Base-by-base conservation (phyloP, 2,888 invertebrate genomes). In the Autographa pulchrina region DNA sequence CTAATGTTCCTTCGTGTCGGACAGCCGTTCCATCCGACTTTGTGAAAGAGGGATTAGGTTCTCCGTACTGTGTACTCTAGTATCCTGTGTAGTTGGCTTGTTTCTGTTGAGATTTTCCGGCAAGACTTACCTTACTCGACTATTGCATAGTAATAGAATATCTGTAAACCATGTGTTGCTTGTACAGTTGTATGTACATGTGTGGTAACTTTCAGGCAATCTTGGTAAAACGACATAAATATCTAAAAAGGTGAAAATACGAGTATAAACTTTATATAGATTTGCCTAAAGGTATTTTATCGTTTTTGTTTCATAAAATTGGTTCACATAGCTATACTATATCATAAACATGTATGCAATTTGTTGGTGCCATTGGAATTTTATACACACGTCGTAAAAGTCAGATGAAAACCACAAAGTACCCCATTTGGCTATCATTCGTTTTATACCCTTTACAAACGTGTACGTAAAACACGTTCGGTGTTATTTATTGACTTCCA, bases 341-440 rank as follows among this genome's bases (percentile, higher is more conserved):
- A 32, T 68, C 25, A 43, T 65, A 41, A 56, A 63, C 54, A 41
- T 59, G 63, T 25, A 25, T 69, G 61, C 66, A 58, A 79, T 77
- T 84, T 86, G 78, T 82, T 81, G 80, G 71, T 77, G 74, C 84
- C 86, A 86, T 87, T 84, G 82, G 66, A 72, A 70, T 88, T 89
- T 89, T 88, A 89, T 85, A 83, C 67, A 79, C 75, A 78, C 78
- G 83, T 86, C 80, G 85, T 90, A 89, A 90, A 90, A 83, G 78
- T 84, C 82, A 84, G 86, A 88, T 83, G 86, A 77, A 82, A 81
- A 80, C 87, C 86, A 73, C 86, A 85, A 89, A 86, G 82, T 82
- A 80, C 73, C 81, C 75, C 81, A 82, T 89, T 85, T 83, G 80
- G 75, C 70, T 76, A 86, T 87, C 86, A 86, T 87, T 84, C 86